Evolutionary conservation across 1,140 invertebrate species (phyloP), one percentile per base, ranked within the genome.

Genomic region (Gryon sp.): DNA sequence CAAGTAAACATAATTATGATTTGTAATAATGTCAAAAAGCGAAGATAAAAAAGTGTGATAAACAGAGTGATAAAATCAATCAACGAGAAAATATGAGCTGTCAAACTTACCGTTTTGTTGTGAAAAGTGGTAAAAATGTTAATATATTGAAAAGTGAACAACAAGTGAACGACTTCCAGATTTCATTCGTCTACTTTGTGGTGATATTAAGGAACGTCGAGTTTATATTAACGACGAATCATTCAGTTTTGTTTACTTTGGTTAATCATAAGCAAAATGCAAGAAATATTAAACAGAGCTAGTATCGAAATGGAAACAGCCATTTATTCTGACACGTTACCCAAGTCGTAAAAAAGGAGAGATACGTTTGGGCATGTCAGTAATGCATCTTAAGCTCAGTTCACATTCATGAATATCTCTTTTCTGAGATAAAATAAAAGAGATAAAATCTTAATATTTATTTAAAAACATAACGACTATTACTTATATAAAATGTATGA

Each of bases 181-280:
- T 24, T 24, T 24, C 22, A 46, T 46, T 8, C 22, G 41, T 22
- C 12, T 16, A 3, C 5, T 11, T 11, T 22, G 16, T 2, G 15
- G 14, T 16, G 14, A 14, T 4, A 26, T 41, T 40, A 55, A 22
- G 14, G 9, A 55, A 53, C 11, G 0, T 53, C 19, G 18, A 15
- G 1, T 4, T 11, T 38, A 9, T 50, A 50, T 41, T 20, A 36
- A 22, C 9, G 53, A 57, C 12, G 9, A 50, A 41, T 59, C 2
- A 52, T 45, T 52, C 66, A 70, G 60, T 50, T 59, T 59, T 59
- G 43, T 59, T 43, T 70, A 36, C 14, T 7, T n/a, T 0, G 40
- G 5, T 48, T 14, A 20, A 20, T 62, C 11, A 2, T 34, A 15
- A 16, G 26, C 26, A 4, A 43, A 1, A 9, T 48, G 4, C 16